Base-by-base conservation (phyloP, 92 coral and sea anemone species). In the Nematostella vectensis region DNA sequence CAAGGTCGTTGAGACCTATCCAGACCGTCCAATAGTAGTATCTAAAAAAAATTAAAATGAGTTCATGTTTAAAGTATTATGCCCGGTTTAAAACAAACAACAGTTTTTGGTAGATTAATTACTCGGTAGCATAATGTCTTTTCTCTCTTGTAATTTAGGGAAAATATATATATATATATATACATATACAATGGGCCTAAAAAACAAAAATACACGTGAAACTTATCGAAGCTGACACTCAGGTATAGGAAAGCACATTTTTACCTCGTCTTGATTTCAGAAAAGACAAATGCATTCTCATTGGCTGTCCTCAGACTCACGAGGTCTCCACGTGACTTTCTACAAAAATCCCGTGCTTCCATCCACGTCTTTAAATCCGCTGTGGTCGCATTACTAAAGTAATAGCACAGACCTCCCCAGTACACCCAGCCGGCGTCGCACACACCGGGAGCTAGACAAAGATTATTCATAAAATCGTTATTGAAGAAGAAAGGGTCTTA, bases 1-100 rank as follows among this genome's bases (percentile, higher is more conserved):
- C 88, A 28, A 79, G 67, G 40, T 88, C 96, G 27, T 65, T 85
- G 6, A 88, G 79, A 20, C 96, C 96, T 13, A 88, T 79, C 88
- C 88, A 88, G 21, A 61, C 53, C 20, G 56, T 11, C 47, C 49
- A 27, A 11, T 47, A 50, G 2, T 22, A 27, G 33, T 68, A 53
- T 26, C 81, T 62, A 23, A 10, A 11, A 27, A 0, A 39, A 8
- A 39, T 11, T 20, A 12, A 6, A 51, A 17, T n/a, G n/a, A n/a
- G n/a, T n/a, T n/a, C 52, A 4, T 8, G 20, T 47, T n/a, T n/a
- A n/a, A n/a, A n/a, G n/a, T n/a, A n/a, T n/a, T n/a, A n/a, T n/a
- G n/a, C n/a, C n/a, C n/a, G n/a, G n/a, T n/a, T n/a, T n/a, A n/a
- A n/a, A n/a, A n/a, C n/a, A n/a, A n/a, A n/a, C n/a, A n/a, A n/a